Percentiles rank a stretch among this genome's conserved stretches.
These are phyloP conservation scores for Drosophila melanosoma DNA, from an alignment of 2,888 invertebrate species.

Conservation along the genomic window DNA sequence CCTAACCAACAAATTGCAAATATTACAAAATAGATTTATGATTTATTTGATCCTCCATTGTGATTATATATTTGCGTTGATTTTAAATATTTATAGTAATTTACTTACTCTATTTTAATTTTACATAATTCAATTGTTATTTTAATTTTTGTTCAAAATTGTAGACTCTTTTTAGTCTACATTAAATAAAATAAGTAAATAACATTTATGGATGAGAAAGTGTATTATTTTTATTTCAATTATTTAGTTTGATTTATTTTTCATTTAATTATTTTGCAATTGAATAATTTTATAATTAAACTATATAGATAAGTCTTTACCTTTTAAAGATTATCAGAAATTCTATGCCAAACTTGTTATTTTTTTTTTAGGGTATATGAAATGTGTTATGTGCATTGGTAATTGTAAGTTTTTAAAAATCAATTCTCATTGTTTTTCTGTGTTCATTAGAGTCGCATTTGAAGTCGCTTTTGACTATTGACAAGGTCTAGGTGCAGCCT, in stretches of 20 bases:
- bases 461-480: slow-evolving; percentile 69
- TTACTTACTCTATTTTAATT: neutral
- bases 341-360: neutral
- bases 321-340: neutral
- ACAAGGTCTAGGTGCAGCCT: slow-evolving; percentile 82
- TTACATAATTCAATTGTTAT: too few species aligned
- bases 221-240: neutral
- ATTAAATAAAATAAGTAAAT: neutral
- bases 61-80: neutral
- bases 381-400: slow-evolving; percentile 45
- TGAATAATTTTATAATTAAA: too few species aligned
- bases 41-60: neutral
- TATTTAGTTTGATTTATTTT: neutral
- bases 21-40: neutral
- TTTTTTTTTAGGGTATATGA: slow-evolving; percentile 25
- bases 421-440: slow-evolving; percentile 69
- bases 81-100: neutral
- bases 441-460: slow-evolving; percentile 62
- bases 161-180: neutral
- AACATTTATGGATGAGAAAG: neutral
- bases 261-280: neutral
- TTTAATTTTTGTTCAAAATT: neutral
- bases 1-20: slow-evolving; percentile 12
- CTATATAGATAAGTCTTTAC: too few species aligned
- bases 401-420: slow-evolving; percentile 63